Evolutionary conservation across 2,113 vertebrate species (phyloP).

Genomic region (Campylomormyrus tamandua): DNA sequence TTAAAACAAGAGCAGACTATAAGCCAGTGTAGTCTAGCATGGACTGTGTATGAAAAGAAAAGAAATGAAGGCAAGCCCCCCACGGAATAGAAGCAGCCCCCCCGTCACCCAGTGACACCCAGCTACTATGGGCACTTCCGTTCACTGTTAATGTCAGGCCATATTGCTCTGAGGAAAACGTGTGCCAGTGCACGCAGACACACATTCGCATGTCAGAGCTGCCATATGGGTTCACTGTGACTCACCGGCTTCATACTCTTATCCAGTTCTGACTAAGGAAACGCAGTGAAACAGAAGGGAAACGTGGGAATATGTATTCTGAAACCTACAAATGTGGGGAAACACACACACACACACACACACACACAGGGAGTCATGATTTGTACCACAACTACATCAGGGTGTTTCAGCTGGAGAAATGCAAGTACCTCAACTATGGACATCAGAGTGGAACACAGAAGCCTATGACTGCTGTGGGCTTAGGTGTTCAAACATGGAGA

Average conservation of each 20-base stretch:
- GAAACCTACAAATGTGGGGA: background rate
- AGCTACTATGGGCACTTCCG: background rate
- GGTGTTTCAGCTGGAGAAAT: background rate
- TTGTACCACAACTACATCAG: background rate
- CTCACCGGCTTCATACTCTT: background rate
- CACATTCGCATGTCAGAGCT: background rate
- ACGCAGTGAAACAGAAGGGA: background rate
- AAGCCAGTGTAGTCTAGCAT: background rate
- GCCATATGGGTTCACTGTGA: background rate
- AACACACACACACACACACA: background rate
- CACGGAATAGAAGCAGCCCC: background rate
- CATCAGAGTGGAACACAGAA: background rate
- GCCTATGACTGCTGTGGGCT: background rate
- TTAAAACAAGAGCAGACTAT: background rate
- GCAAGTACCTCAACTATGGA: background rate
- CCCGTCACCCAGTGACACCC: background rate
- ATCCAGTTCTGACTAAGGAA: background rate
- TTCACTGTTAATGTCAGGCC: background rate
- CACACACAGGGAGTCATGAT: background rate
- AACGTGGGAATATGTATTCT: background rate
- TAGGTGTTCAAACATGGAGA: background rate
- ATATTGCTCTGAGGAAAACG: background rate
- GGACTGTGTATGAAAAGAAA: background rate
- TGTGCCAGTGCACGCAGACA: background rate
- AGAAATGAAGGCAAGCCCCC: background rate